These are phyloP conservation scores for Acleris sparsana DNA, from an alignment of 2,888 invertebrate species.

Conservation along the genomic window DNA sequence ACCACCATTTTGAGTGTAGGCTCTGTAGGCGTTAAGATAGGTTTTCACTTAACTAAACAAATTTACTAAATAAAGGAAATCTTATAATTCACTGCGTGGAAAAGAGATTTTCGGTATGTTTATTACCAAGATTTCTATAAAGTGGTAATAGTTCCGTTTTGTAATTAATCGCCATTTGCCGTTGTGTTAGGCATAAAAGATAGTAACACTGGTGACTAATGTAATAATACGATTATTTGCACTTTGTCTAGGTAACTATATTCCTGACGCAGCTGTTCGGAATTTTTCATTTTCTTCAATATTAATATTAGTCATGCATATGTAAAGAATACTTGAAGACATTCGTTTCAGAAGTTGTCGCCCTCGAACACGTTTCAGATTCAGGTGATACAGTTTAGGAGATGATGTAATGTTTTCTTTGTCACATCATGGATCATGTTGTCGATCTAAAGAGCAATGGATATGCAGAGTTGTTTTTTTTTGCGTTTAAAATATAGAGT, in stretches of 20 bases:
- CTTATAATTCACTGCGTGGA: too few species aligned
- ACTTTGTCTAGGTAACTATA: conserved; percentile 12
- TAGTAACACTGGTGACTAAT: conserved; percentile 1
- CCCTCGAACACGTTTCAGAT: conserved; percentile 4
- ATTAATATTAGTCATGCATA: conserved; percentile 23
- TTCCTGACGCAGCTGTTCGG: conserved; percentile 26
- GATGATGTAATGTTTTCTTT: conserved; percentile 29
- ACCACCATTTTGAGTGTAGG: conserved; percentile 4
- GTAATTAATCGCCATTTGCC: too few species aligned
- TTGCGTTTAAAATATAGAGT: conserved; percentile 17
- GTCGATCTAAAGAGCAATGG: conserved; percentile 11
- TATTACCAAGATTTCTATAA: too few species aligned
- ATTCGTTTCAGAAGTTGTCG: conserved; percentile 6
- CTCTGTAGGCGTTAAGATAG: neutral
- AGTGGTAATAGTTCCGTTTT: too few species aligned
- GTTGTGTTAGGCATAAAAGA: too few species aligned
- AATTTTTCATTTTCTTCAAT: conserved; percentile 17
- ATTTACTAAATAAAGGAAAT: too few species aligned
- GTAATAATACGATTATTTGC: neutral
- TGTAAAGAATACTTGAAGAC: conserved; percentile 12
- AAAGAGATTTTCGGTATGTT: too few species aligned
- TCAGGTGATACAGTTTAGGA: conserved; percentile 1
- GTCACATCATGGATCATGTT: conserved; percentile 9
- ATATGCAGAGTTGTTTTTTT: conserved; percentile 14
- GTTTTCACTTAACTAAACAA: too few species aligned